Conservation (phyloP, 2,888 invertebrate genomes). For the Nemotelus nigrinus region DNA sequence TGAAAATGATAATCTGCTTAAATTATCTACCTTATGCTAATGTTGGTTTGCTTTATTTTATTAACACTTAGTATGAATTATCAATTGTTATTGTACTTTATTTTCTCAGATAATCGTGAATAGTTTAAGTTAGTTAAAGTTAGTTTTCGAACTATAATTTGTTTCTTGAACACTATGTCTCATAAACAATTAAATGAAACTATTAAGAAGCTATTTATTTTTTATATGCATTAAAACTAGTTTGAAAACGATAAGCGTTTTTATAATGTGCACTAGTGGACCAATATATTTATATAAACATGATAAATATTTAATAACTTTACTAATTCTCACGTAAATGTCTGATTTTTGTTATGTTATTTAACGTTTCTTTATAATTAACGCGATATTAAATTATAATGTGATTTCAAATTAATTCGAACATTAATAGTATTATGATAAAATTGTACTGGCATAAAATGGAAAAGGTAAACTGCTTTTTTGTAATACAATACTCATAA, state of each 20-base stretch:
- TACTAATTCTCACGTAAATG: neutral
- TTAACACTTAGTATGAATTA: neutral
- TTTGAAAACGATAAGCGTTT: neutral
- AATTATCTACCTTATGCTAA: neutral
- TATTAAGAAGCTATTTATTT: too few species aligned
- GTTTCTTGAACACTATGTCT: too few species aligned
- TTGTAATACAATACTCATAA: neutral
- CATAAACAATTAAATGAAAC: too few species aligned
- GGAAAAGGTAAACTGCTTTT: neutral
- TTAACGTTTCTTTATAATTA: neutral
- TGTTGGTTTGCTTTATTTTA: neutral
- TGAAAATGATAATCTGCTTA: too few species aligned
- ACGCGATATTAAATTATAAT: neutral
- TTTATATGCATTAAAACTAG: neutral
- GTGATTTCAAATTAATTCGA: neutral
- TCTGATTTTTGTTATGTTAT: neutral
- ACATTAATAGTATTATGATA: neutral
- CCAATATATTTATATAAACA: constrained; percentile 1
- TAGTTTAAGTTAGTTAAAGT: neutral
- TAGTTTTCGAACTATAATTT: too few species aligned
- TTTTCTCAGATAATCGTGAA: neutral
- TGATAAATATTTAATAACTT: neutral
- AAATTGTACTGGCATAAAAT: neutral
- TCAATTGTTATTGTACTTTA: constrained; percentile 11
- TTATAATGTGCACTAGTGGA: neutral